Evolutionary conservation across 2,888 invertebrate genomes (phyloP).

Genomic region (Ecliptopera silaceata): DNA sequence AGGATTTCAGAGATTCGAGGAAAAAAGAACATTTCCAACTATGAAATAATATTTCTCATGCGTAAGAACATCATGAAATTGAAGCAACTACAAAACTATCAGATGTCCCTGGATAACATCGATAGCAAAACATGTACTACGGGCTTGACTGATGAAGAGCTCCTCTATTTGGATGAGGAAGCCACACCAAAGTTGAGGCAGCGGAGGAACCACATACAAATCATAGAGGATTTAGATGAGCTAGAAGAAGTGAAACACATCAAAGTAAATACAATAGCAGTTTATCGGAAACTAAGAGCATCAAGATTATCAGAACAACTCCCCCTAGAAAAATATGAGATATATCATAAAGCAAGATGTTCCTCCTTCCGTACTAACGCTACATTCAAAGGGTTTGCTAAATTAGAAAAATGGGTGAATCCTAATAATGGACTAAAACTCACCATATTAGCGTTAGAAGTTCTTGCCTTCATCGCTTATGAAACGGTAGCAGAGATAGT

Average conservation of each 20-base stretch:
- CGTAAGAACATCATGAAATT: slow-evolving; percentile 91
- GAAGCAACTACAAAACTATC: slow-evolving; percentile 89
- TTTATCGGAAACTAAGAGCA: slow-evolving; percentile 84
- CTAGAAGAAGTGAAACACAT: slow-evolving; percentile 80
- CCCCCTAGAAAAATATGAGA: slow-evolving; percentile 86
- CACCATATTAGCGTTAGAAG: slow-evolving; percentile 86
- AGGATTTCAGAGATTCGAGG: slow-evolving; percentile 86
- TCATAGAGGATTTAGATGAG: slow-evolving; percentile 82
- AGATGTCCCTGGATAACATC: slow-evolving; percentile 82
- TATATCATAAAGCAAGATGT: slow-evolving; percentile 90
- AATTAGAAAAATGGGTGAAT: slow-evolving; percentile 85
- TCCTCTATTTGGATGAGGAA: slow-evolving; percentile 75
- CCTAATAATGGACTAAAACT: slow-evolving; percentile 85
- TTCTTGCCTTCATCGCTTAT: slow-evolving; percentile 93
- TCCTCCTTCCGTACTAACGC: slow-evolving; percentile 84
- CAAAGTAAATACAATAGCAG: slow-evolving; percentile 81
- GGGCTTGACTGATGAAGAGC: slow-evolving; percentile 30
- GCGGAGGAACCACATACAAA: slow-evolving; percentile 71
- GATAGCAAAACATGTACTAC: slow-evolving; percentile 36
- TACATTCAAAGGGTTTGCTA: slow-evolving; percentile 78
- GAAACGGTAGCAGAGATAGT: slow-evolving; percentile 95
- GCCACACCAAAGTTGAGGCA: slow-evolving; percentile 76
- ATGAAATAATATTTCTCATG: slow-evolving; percentile 92
- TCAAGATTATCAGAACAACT: slow-evolving; percentile 80
- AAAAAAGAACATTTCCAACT: slow-evolving; percentile 80